Conservation (phyloP, 2,113 vertebrate species). For the Lasiurus borealis region DNA sequence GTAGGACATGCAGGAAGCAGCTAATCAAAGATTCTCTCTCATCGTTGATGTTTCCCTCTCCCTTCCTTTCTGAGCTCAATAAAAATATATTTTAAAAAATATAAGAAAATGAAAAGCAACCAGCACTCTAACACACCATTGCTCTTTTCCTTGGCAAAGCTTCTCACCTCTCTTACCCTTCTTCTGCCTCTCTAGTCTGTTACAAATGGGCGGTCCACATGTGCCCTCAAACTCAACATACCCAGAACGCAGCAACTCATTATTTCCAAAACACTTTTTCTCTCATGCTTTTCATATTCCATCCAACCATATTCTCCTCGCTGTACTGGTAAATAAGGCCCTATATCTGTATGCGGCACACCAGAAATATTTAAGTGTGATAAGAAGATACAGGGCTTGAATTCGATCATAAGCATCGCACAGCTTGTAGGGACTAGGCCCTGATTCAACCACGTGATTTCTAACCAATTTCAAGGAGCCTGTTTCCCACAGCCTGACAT, state of each 20-base stretch:
- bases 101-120: neutral
- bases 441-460: neutral
- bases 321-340: neutral
- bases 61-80: no score
- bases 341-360: neutral
- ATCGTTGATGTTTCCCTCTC: no score
- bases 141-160: neutral
- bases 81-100: no score
- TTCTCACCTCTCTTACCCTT: neutral
- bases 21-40: no score
- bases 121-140: neutral
- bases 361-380: constrained; percentile 14
- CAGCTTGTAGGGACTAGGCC: neutral
- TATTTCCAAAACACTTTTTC: constrained; percentile 29
- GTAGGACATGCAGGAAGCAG: no score
- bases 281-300: constrained; percentile 42
- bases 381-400: neutral
- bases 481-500: neutral
- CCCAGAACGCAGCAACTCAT: constrained; percentile 15
- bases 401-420: neutral
- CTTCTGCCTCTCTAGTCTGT: neutral
- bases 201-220: neutral
- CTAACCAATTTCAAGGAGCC: neutral
- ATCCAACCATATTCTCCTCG: neutral
- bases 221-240: neutral